A percentile compares a stretch with the other conserved stretches of the same genome.
Conservation (phyloP, 2,888 invertebrate species). For the Melipona beecheii region DNA sequence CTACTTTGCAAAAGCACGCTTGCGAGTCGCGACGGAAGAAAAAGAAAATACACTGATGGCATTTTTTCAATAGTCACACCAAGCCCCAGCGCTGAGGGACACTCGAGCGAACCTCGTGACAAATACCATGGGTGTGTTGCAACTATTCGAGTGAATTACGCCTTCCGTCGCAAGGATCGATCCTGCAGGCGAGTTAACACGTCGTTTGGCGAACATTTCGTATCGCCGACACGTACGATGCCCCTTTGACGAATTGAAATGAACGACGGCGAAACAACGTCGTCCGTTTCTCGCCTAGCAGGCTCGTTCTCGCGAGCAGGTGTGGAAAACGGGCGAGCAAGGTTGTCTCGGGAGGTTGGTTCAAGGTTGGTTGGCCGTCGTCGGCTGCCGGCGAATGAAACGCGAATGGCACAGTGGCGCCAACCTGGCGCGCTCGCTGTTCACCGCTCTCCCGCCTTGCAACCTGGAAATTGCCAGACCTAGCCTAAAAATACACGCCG, state of each 20-base stretch:
- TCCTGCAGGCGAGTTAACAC: background rate
- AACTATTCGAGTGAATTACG: background rate
- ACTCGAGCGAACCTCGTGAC: background rate
- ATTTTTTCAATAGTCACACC: background rate
- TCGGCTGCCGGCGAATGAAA: constrained; percentile 26
- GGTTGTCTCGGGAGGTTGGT: constrained; percentile 32
- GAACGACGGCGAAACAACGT: constrained; percentile 8
- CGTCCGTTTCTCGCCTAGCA: constrained; percentile 13
- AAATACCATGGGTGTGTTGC: background rate
- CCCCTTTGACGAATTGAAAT: constrained; percentile 33
- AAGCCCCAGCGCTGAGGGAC: background rate
- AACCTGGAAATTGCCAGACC: constrained; percentile 28
- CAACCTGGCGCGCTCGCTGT: constrained; percentile 54
- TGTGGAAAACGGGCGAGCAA: constrained; percentile 36
- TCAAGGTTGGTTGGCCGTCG: constrained; percentile 46
- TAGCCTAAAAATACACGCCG: constrained; percentile 39
- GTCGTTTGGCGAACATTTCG: background rate
- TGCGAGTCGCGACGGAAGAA: background rate
- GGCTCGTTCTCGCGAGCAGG: constrained; percentile 28
- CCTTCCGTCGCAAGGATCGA: background rate
- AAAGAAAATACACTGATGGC: background rate
- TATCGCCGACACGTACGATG: constrained; percentile 15
- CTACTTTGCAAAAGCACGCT: too few species aligned
- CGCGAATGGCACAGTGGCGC: constrained; percentile 58
- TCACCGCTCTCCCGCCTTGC: constrained; percentile 39